phyloP scores from a whole-genome alignment of 2,113 vertebrate species.

The Zingel zingel region DNA sequence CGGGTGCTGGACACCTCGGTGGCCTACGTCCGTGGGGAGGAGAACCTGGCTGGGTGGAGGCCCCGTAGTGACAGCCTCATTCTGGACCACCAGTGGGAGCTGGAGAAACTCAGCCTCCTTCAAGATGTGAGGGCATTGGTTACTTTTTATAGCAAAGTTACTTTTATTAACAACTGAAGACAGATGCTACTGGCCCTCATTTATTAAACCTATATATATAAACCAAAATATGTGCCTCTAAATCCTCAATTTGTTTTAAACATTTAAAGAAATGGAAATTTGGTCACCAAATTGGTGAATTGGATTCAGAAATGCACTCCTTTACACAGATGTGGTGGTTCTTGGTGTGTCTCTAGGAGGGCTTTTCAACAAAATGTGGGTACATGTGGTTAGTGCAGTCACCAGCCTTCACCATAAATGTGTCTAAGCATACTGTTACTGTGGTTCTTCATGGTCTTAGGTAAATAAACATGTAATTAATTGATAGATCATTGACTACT shows the following conservation, averaged over 20 bases:
- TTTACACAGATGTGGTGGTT: not conserved
- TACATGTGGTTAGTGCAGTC: not conserved
- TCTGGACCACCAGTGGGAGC: constrained; percentile 97
- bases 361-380: not conserved
- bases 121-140: constrained; percentile 88
- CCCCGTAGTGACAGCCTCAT: constrained; percentile 98
- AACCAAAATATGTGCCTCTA: too few species aligned
- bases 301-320: not conserved
- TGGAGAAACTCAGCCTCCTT: constrained; percentile 97
- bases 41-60: constrained; percentile 97
- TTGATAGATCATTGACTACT: not conserved
- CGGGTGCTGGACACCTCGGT: constrained; percentile 96
- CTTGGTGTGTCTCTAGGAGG: not conserved
- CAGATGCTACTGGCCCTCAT: too few species aligned
- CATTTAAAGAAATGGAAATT: not conserved
- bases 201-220: too few species aligned
- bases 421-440: not conserved
- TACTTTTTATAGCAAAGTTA: not conserved
- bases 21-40: constrained; percentile 95
- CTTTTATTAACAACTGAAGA: not conserved
- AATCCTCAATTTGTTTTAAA: not conserved
- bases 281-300: not conserved
- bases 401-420: not conserved
- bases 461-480: not conserved
- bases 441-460: not conserved